Evolutionary conservation across 64 coral and sea anemone species (phyloP).

Genomic region (Exaiptasia diaphana): DNA sequence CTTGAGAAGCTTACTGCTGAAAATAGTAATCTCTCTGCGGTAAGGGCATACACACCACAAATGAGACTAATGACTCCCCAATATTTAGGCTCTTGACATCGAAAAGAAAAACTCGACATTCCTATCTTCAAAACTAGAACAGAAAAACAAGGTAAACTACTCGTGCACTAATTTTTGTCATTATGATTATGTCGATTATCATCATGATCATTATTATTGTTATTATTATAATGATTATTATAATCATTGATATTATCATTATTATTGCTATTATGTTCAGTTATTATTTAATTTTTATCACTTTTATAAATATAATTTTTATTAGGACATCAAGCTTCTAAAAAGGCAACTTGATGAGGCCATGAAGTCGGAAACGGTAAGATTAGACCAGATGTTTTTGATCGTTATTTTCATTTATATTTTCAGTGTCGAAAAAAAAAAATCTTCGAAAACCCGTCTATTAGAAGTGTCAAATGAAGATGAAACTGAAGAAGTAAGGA

Average conservation of each 20-base stretch:
- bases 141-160: background rate
- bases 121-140: background rate
- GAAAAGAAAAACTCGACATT: background rate
- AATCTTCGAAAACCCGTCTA: background rate
- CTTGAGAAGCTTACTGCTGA: background rate
- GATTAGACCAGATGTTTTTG: background rate
- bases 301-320: too few species aligned
- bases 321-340: background rate
- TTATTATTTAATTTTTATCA: too few species aligned
- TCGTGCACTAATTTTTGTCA: too few species aligned
- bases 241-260: too few species aligned
- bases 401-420: background rate
- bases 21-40: background rate
- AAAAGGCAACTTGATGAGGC: background rate
- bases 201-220: too few species aligned
- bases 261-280: too few species aligned
- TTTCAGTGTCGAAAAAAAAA: background rate
- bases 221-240: too few species aligned
- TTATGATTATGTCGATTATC: too few species aligned
- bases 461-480: background rate
- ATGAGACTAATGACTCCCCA: too few species aligned
- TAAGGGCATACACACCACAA: too few species aligned
- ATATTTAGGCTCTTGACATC: background rate
- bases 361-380: background rate
- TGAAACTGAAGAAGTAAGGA: too few species aligned